phyloP scores from a whole-genome alignment of 2,797 vertebrate genomes.

The Paguma larvata region DNA sequence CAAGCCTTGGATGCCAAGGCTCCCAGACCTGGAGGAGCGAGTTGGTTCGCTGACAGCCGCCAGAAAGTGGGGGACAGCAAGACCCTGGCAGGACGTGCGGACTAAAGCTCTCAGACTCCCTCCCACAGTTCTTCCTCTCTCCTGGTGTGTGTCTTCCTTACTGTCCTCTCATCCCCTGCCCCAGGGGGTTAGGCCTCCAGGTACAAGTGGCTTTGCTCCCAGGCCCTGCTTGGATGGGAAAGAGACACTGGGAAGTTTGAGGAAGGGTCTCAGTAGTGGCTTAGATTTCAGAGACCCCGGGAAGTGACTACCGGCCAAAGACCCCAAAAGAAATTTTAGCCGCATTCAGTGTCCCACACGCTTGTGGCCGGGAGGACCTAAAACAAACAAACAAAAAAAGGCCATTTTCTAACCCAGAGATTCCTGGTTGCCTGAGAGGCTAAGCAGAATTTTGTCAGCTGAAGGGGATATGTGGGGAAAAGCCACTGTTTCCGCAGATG shows the following conservation, averaged over 20 bases:
- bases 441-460: conserved; percentile 41
- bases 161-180: not conserved
- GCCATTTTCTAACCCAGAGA: not conserved
- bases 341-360: not conserved
- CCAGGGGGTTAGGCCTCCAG: not conserved
- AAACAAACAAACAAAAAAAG: not conserved
- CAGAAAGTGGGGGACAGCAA: not conserved
- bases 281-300: conserved; percentile 15
- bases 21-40: not conserved
- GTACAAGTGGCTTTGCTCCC: not conserved
- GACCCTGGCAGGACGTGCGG: not conserved
- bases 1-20: not conserved
- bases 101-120: not conserved
- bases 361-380: not conserved
- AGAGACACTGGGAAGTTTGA: not conserved
- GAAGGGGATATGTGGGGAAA: not conserved
- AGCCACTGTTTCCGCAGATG: not conserved
- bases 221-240: not conserved
- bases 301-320: not conserved
- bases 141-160: not conserved
- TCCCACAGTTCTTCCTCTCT: not conserved
- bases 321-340: not conserved
- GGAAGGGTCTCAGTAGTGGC: not conserved
- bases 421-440: not conserved
- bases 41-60: not conserved